Base-by-base conservation (phyloP, 2,797 vertebrate genomes). In the Buphagus erythrorhynchus region DNA sequence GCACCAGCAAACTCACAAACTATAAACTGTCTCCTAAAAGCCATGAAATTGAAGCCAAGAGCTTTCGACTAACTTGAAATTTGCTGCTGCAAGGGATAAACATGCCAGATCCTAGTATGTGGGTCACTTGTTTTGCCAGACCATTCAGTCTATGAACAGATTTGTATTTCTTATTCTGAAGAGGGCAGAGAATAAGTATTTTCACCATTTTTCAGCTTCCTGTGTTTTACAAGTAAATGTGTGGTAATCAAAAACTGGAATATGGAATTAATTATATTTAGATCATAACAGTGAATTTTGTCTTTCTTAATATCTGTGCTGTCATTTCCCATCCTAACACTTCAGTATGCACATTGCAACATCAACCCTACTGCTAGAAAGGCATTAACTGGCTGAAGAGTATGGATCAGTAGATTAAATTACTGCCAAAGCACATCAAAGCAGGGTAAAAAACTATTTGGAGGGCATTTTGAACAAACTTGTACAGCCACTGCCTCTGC, bases 121-220 rank as follows among this genome's bases (percentile, higher is more conserved):
- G 89, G 91, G 94, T 96, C 91, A 91, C 57, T 96, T 81, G 55
- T 61, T 94, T 86, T 93, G 92, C 92, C 90, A 93, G 86, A 86
- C 31, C 31, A 52, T 94, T 72, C 74, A 93, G 62, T 11, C 16
- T 76, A 62, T 0, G 4, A 91, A 48, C n/a, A 90, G 66, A 68
- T 52, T 76, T 66, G 57, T n/a, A 46, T 68, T 43, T 77, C 45
- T 82, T 51, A 49, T 11, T 21, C 86, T 45, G 40, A 94, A 35
- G 26, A 90, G 29, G 52, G 35, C 49, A 90, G 46, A 91, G 51
- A 78, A 63, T 49, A 91, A 91, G 22, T 45, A 46, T 69, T 93
- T 90, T 55, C 31, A 69, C 7, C 4, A 15, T 66, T 91, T 46
- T 90, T 65, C 72, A 84, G 19, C 20, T 69, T 78, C 45, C 45